Base-by-base conservation (phyloP, 2,113 vertebrate genomes). In the Rhea pennata region DNA sequence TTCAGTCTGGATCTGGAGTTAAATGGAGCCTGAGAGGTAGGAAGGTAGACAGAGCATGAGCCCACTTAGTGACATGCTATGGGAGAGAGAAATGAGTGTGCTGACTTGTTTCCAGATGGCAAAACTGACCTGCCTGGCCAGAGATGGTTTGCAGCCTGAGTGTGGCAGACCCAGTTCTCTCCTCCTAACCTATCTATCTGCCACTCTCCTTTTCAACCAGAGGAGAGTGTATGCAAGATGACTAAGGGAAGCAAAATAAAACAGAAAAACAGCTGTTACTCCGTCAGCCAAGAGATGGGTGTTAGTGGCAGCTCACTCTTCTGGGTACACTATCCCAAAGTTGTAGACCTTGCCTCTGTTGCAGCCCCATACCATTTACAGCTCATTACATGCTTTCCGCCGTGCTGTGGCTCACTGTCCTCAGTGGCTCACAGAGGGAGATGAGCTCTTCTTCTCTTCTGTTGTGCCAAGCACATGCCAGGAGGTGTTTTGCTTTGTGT, bases 41-140 rank as follows among this genome's bases (percentile, higher is more conserved):
- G 42, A 83, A 36, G 3, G 29, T 2, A 9, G 26, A 51, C 29
- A 50, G 22, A 24, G 46, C 0, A 1, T 33, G 8, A 64, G 10
- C 14, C 15, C 24, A 12, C 0, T 0, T 24, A 33, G 53, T 73
- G 61, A n/a, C 36, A 19, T 0, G 0, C 53, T 42, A 8, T 33
- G 42, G 22, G 44, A 74, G 50, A 56, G 22, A 73, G 24, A 48
- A 24, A 56, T 73, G 13, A 24, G n/a, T 51, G 69, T 56, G 16
- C 16, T 8, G 9, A 15, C 58, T 39, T 48, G 9, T 67, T 73
- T 72, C 80, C 65, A 24, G 17, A 33, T 4, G 12, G 24, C 33
- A n/a, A 56, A 90, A 29, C 5, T 22, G 70, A 16, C 13, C 67
- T 23, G 6, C 13, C 31, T 29, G 53, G 23, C 6, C 11, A 12